Evolutionary conservation across 1,140 invertebrate genomes (phyloP).

Genomic region (Drosophila grimshawi): DNA sequence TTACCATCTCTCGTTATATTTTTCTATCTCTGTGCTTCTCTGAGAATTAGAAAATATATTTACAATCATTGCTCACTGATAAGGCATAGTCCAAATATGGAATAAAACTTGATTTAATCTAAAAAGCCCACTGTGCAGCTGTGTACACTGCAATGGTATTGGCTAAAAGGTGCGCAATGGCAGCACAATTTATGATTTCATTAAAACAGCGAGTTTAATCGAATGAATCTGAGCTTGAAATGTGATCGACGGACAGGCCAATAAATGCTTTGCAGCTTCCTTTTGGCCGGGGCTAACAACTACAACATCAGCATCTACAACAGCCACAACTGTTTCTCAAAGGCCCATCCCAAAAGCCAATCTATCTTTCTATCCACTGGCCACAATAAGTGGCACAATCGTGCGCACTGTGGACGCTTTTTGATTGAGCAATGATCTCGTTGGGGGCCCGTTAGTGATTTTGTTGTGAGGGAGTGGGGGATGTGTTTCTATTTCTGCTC

Average conservation of each 20-base stretch:
- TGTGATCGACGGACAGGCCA: constrained; percentile 55
- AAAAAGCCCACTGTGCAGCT: constrained; percentile 30
- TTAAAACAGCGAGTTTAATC: constrained; percentile 80
- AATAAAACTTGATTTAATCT: background rate
- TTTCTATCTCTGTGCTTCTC: too few species aligned
- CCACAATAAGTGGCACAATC: constrained; percentile 81
- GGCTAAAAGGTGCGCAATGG: constrained; percentile 35
- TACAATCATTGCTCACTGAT: too few species aligned
- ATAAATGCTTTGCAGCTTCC: constrained; percentile 23
- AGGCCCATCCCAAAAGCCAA: constrained; percentile 55
- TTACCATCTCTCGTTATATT: too few species aligned
- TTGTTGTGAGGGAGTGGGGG: background rate
- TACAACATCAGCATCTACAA: constrained; percentile 5
- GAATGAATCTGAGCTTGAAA: constrained; percentile 60
- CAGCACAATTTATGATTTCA: constrained; percentile 79
- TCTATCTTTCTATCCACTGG: constrained; percentile 56
- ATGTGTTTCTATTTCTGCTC: constrained; percentile 24
- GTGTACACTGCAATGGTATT: constrained; percentile 8
- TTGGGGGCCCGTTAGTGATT: constrained; percentile 23
- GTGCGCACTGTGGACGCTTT: constrained; percentile 71
- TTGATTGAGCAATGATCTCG: constrained; percentile 78
- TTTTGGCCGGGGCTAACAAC: constrained; percentile 11
- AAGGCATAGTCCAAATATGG: too few species aligned
- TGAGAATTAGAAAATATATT: too few species aligned
- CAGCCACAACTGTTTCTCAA: constrained; percentile 4